phyloP scores from a whole-genome alignment of 2,113 vertebrate species.

The Dicrurus megarhynchus region DNA sequence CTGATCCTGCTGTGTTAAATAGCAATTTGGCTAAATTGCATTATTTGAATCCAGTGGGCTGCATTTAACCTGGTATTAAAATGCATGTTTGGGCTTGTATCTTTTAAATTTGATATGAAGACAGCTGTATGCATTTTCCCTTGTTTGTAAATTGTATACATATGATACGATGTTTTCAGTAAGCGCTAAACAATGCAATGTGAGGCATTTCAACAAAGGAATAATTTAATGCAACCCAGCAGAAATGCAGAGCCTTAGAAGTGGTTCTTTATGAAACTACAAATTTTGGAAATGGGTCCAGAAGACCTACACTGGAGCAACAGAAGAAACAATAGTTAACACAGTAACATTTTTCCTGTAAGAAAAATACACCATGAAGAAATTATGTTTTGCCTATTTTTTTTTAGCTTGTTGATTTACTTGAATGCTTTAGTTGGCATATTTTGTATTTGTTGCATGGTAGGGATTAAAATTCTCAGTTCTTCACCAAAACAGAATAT shows the following conservation, averaged over 20 bases:
- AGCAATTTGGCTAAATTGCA: background rate
- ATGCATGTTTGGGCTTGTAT: constrained; percentile 15
- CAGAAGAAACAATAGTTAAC: constrained; percentile 51
- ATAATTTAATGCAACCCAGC: constrained; percentile 69
- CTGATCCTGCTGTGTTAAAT: background rate
- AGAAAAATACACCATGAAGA: constrained; percentile 57
- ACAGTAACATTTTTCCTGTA: constrained; percentile 43
- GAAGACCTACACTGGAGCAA: constrained; percentile 56
- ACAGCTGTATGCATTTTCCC: constrained; percentile 60
- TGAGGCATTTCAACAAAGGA: constrained; percentile 65
- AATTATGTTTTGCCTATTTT: constrained; percentile 9
- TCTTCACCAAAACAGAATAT: constrained; percentile 5
- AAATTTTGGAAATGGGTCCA: constrained; percentile 47
- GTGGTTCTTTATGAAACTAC: constrained; percentile 66
- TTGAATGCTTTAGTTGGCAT: background rate
- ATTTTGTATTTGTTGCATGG: background rate
- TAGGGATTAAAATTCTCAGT: constrained; percentile 46
- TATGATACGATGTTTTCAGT: constrained; percentile 67
- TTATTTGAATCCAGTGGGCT: background rate
- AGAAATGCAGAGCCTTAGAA: constrained; percentile 66
- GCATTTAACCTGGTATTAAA: constrained; percentile 19
- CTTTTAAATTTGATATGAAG: constrained; percentile 63
- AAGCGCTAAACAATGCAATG: constrained; percentile 70
- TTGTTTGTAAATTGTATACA: constrained; percentile 64
- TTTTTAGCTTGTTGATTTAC: constrained; percentile 47